phyloP scores from a whole-genome alignment of 2,888 invertebrate species.

The Argyresthia albistria region DNA sequence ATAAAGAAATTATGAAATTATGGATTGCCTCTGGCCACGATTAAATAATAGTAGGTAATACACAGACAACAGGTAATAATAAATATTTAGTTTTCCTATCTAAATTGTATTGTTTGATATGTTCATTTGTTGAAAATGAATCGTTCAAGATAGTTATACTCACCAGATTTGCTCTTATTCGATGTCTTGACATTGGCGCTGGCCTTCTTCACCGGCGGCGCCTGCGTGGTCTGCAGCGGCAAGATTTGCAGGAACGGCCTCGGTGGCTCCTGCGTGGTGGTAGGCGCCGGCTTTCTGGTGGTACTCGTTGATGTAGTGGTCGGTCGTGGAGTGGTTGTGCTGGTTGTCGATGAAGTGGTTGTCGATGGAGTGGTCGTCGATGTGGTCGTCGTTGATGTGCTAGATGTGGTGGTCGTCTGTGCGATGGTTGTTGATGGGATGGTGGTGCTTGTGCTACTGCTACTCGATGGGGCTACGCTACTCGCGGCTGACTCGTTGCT shows the following conservation, averaged over 20 bases:
- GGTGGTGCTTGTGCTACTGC: conserved; percentile 7
- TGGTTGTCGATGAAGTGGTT: conserved; percentile 42
- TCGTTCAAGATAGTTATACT: no score
- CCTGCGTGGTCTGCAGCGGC: conserved; percentile 42
- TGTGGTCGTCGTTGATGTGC: conserved; percentile 25
- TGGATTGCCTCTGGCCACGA: no score
- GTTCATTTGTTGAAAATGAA: no score
- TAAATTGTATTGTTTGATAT: no score
- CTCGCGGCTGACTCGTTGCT: conserved; percentile 28
- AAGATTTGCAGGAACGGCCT: conserved; percentile 55
- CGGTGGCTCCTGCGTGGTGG: conserved; percentile 33
- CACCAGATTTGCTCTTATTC: no score
- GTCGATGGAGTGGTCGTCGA: conserved; percentile 36
- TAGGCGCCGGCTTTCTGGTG: conserved; percentile 32
- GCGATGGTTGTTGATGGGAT: conserved; percentile 13
- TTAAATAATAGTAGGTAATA: no score
- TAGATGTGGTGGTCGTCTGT: conserved; percentile 7
- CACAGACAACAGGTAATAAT: no score
- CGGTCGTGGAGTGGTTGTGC: conserved; percentile 52
- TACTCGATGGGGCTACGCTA: conserved; percentile 35
- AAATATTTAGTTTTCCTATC: no score
- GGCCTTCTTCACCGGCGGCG: conserved; percentile 18
- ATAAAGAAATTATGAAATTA: no score
- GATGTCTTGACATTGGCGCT: conserved; percentile 10
- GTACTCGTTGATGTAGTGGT: conserved; percentile 48